Conservation (phyloP, 2,113 vertebrate genomes). For the Hipposideros armiger region DNA sequence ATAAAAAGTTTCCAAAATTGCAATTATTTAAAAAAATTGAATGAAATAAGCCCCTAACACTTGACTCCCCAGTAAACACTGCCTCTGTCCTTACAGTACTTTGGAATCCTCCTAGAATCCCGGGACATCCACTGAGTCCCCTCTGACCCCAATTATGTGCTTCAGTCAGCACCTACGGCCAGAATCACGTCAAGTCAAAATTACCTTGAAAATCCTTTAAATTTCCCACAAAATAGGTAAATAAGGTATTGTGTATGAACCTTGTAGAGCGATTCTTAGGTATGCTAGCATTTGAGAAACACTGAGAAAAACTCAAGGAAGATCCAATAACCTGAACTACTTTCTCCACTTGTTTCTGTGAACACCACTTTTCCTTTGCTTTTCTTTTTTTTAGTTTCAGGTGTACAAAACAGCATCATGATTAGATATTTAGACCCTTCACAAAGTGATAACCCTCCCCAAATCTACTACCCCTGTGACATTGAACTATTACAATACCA, state of each 20-base stretch:
- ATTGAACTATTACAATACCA: no score
- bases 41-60: neutral
- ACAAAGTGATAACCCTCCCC: no score
- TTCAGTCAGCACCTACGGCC: neutral
- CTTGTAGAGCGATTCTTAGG: neutral
- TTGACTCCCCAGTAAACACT: neutral
- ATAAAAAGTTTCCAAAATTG: neutral
- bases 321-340: neutral
- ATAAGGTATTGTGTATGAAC: neutral
- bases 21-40: neutral
- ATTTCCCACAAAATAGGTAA: neutral
- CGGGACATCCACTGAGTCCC: no score
- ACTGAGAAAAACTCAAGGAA: neutral
- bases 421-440: no score
- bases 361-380: neutral
- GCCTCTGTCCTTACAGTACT: neutral
- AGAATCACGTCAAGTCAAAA: neutral
- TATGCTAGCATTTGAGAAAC: neutral
- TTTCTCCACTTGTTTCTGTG: neutral
- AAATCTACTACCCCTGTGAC: no score
- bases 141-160: rapidly evolving
- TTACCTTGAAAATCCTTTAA: conserved; percentile 22
- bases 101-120: neutral
- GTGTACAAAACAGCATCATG: no score
- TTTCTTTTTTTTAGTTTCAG: no score